These are phyloP conservation scores for Drosophila macrospina DNA, from an alignment of 2,888 invertebrate species.

Conservation along the genomic window DNA sequence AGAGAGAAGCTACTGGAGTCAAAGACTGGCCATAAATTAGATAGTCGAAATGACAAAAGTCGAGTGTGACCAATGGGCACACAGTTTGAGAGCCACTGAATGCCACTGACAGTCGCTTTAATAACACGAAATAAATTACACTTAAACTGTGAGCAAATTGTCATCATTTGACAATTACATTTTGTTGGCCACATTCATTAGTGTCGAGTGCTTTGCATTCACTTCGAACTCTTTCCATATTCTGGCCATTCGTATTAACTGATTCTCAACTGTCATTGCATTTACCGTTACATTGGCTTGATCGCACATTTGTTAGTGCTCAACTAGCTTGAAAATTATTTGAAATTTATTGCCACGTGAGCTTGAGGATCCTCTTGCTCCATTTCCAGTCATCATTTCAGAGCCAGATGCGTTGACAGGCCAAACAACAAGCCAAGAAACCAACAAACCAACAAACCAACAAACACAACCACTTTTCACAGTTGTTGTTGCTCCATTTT, in stretches of 20 bases:
- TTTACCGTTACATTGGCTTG: constrained; percentile 52
- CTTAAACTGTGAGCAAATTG: constrained; percentile 67
- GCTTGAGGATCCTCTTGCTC: constrained; percentile 70
- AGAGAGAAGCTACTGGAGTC: constrained; percentile 14
- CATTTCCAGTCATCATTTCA: constrained; percentile 66
- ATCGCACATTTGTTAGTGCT: constrained; percentile 60
- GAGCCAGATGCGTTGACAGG: constrained; percentile 68
- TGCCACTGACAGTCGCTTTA: constrained; percentile 37
- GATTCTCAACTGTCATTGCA: constrained; percentile 38
- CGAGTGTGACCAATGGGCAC: constrained; percentile 27
- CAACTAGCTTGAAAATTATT: constrained; percentile 51
- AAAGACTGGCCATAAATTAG: constrained; percentile 60
- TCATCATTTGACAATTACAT: constrained; percentile 64
- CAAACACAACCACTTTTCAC: constrained; percentile 38
- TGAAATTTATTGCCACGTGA: constrained; percentile 71
- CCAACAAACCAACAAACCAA: too few species aligned
- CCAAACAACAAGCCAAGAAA: too few species aligned
- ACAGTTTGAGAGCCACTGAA: constrained; percentile 55
- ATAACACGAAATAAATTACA: constrained; percentile 48
- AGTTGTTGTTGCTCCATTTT: constrained; percentile 73
- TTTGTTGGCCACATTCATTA: constrained; percentile 63
- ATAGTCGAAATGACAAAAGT: constrained; percentile 72
- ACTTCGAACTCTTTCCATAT: constrained; percentile 8
- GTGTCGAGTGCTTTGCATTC: constrained; percentile 70
- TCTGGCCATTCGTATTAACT: constrained; percentile 35